phyloP scores from a whole-genome alignment of 2,888 invertebrate genomes.

The Xestia c-nigrum region DNA sequence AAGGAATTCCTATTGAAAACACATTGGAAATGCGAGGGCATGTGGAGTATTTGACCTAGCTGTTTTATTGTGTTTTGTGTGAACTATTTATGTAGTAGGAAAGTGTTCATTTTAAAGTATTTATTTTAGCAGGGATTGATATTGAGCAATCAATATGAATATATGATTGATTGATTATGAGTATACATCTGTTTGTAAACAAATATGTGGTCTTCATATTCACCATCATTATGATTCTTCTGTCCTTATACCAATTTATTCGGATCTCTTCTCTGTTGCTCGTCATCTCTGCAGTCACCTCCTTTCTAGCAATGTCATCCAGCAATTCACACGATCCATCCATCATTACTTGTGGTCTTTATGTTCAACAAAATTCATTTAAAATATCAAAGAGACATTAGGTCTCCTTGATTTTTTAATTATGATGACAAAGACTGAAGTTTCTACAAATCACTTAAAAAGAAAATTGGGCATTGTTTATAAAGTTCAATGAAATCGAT shows the following conservation, averaged over 20 bases:
- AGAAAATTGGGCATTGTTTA: not conserved
- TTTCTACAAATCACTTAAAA: not conserved
- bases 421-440: not conserved
- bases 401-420: no score
- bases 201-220: not conserved
- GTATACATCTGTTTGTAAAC: no score
- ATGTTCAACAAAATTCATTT: not conserved
- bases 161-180: not conserved
- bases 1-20: slow-evolving; percentile 56
- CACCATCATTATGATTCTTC: no score
- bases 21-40: slow-evolving; percentile 51
- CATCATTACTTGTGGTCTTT: not conserved
- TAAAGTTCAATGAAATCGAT: not conserved
- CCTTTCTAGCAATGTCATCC: no score
- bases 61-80: slow-evolving; percentile 48
- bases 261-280: no score
- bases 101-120: not conserved
- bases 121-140: not conserved
- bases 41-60: slow-evolving; percentile 40
- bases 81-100: not conserved
- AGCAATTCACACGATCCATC: no score
- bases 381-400: not conserved
- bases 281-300: no score
- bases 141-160: no score
- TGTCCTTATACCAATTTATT: no score